Evolutionary conservation across 2,797 vertebrate genomes (phyloP).

Genomic region (Nannoperca obscura): DNA sequence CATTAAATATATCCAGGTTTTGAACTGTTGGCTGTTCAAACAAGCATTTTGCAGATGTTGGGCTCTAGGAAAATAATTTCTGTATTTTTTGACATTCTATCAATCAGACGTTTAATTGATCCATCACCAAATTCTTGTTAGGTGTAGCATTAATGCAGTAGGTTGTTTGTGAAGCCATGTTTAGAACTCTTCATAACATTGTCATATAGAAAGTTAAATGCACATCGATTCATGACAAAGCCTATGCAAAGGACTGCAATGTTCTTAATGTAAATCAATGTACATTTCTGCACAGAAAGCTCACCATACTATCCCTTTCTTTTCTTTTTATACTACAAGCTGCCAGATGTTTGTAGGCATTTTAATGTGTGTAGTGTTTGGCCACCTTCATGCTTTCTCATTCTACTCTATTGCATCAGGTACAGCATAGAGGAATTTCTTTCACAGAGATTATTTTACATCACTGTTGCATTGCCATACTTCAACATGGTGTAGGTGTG

Average conservation of each 20-base stretch:
- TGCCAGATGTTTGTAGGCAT: slow-evolving; percentile 49
- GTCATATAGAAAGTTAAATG: background rate
- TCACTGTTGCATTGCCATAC: slow-evolving; percentile 46
- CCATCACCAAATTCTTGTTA: background rate
- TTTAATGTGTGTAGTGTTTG: slow-evolving; percentile 53
- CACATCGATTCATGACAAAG: background rate
- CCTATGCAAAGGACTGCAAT: slow-evolving; percentile 16
- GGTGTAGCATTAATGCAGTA: background rate
- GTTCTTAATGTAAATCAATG: slow-evolving; percentile 28
- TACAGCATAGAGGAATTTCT: slow-evolving; percentile 29
- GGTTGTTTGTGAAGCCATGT: background rate
- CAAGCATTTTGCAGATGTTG: slow-evolving; percentile 10
- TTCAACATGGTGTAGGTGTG: slow-evolving; percentile 48
- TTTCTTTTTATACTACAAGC: slow-evolving; percentile 35
- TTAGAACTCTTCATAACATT: background rate
- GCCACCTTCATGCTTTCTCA: slow-evolving; percentile 53
- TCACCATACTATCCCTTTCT: too few relatives aligned
- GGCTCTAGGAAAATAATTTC: background rate
- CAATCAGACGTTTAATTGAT: too few relatives aligned
- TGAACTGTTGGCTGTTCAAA: background rate
- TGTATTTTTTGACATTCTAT: background rate
- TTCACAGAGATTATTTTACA: slow-evolving; percentile 60
- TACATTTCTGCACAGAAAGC: slow-evolving; percentile 24
- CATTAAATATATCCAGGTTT: background rate
- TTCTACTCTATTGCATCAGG: slow-evolving; percentile 59